Evolutionary conservation across 2,113 vertebrate genomes (phyloP), one percentile per base, ranked within the genome.

Genomic region (Pterophyllum scalare): DNA sequence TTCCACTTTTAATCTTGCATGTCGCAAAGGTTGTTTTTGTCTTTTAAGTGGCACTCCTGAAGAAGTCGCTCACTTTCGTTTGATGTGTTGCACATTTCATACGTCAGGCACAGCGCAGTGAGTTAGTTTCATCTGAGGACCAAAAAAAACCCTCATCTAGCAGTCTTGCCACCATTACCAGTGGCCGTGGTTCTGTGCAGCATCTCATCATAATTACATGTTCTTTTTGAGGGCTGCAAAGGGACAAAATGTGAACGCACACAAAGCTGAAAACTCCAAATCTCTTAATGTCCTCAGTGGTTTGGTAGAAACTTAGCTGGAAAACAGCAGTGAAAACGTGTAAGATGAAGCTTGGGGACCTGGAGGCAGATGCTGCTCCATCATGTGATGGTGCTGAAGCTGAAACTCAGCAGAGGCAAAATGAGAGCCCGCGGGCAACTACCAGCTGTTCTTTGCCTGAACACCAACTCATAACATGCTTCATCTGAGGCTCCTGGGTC

Each of bases 381-480:
- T 60, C 54, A 2, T 52, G 49, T 52, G 17, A 17, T 19, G 17
- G 49, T 24, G 74, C 56, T 84, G 64, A n/a, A 72, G 75, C 43
- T 31, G 62, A 79, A 54, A 8, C 57, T 78, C 75, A 17, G 77
- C 4, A 7, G 70, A 76, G 67, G 59, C 59, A 33, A 70, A 67
- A 43, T 2, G 26, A 31, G 19, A 72, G 57, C 46, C 49, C 33
- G 57, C 10, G 11, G 62, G 61, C 38, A 13, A n/a, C 33, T 4
- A 54, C 80, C 75, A 52, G 33, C 64, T 65, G 59, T 75, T 75
- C 64, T 49, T 64, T 52, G 14, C 12, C 38, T 26, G 28, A 81
- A 57, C 74, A 33, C 64, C 10, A 3, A 8, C 61, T 33, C 40
- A 52, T 52, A 52, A 52, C 15, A 52, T 52, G 49, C 49, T 19